Evolutionary conservation across 2,113 vertebrate species (phyloP).

Genomic region (Alexandromys fortis): DNA sequence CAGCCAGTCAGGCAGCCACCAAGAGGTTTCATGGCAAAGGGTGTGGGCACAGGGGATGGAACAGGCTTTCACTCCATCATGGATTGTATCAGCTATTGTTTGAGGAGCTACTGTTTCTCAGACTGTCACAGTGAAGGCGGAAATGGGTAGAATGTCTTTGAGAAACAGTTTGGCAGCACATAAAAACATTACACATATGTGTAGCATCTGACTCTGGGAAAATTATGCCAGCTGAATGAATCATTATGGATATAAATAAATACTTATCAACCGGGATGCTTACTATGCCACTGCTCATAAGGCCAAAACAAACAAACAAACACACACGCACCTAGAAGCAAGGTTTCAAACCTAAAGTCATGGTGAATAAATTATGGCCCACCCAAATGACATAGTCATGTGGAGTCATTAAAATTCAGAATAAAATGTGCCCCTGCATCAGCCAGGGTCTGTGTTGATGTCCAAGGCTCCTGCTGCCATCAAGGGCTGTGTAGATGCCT

Average conservation of each 20-base stretch:
- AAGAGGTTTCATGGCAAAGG: background rate
- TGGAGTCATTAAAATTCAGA: background rate
- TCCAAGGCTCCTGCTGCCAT: no score
- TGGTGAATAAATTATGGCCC: slow-evolving; percentile 29
- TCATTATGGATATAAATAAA: background rate
- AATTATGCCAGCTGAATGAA: background rate
- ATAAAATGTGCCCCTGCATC: background rate
- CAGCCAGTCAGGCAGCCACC: background rate
- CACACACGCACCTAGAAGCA: background rate
- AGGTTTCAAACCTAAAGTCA: background rate
- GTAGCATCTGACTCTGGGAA: background rate
- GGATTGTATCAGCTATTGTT: background rate
- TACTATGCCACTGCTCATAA: background rate
- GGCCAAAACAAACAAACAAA: background rate
- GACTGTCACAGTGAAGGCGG: background rate
- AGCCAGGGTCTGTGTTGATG: background rate
- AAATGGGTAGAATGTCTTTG: background rate
- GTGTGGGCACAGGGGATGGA: background rate
- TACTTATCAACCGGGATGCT: background rate
- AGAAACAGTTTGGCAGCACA: background rate
- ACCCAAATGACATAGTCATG: background rate
- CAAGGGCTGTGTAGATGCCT: no score
- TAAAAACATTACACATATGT: background rate
- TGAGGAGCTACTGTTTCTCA: slow-evolving; percentile 21
- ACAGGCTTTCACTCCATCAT: background rate